These are phyloP conservation scores for Zapus hudsonius DNA, from an alignment of 2,113 vertebrate genomes.

Conservation along the genomic window DNA sequence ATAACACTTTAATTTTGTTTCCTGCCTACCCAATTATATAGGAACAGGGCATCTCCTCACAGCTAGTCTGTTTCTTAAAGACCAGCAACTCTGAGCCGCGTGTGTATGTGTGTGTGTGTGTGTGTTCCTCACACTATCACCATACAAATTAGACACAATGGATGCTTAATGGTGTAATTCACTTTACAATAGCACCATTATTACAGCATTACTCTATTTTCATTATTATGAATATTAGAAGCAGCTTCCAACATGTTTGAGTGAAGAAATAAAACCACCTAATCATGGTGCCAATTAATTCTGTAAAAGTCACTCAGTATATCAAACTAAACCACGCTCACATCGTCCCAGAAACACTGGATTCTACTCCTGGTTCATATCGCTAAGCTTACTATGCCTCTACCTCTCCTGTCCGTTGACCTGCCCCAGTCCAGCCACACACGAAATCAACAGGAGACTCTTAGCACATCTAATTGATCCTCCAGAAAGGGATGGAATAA, in stretches of 20 bases:
- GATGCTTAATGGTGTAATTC: slow-evolving; percentile 51
- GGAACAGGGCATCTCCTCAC: slow-evolving; percentile 9
- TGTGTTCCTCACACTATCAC: slow-evolving; percentile 19
- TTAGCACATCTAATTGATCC: slow-evolving; percentile 78
- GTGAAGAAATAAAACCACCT: slow-evolving; percentile 77
- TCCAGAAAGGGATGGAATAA: slow-evolving; percentile 78
- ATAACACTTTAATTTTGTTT: background rate
- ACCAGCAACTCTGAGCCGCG: background rate
- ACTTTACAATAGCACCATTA: slow-evolving; percentile 60
- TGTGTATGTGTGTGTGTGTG: background rate
- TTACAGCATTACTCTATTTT: slow-evolving; percentile 68
- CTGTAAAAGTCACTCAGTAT: slow-evolving; percentile 66
- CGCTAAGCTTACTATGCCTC: slow-evolving; percentile 68
- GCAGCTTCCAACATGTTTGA: slow-evolving; percentile 70
- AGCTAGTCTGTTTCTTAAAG: slow-evolving; percentile 45
- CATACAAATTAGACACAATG: slow-evolving; percentile 71
- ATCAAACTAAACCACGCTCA: slow-evolving; percentile 73
- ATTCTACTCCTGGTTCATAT: slow-evolving; percentile 68
- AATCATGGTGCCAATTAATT: slow-evolving; percentile 81
- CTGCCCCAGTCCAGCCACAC: slow-evolving; percentile 73
- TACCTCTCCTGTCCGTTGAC: slow-evolving; percentile 63
- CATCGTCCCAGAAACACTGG: slow-evolving; percentile 61
- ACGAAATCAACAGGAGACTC: slow-evolving; percentile 76
- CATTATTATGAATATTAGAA: slow-evolving; percentile 51
- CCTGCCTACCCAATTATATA: background rate